phyloP scores from a whole-genome alignment of 2,888 invertebrate species.

The Odontocerum albicorne region DNA sequence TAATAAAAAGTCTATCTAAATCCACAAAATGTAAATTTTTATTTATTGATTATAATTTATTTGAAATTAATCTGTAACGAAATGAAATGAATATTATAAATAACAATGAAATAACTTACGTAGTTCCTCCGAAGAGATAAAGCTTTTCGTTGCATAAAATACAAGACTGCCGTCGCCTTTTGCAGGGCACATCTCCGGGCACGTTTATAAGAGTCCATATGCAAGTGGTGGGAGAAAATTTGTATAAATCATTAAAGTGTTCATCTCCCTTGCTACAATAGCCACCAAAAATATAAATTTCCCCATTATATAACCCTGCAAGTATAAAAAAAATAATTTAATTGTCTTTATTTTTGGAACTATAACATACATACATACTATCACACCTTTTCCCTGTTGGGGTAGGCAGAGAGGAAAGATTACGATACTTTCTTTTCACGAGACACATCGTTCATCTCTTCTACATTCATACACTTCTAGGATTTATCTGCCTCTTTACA shows the following conservation, averaged over 20 bases:
- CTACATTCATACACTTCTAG: too few relatives aligned
- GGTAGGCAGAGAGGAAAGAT: too few relatives aligned
- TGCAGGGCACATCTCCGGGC: conserved; percentile 62
- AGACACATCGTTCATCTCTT: too few relatives aligned
- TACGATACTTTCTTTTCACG: too few relatives aligned
- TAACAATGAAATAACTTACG: conserved; percentile 52
- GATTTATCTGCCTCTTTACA: too few relatives aligned
- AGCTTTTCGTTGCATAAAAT: conserved; percentile 71
- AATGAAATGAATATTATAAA: background rate
- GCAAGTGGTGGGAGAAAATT: conserved; percentile 65
- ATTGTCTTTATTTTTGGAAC: conserved; percentile 4
- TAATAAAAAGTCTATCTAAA: too few relatives aligned
- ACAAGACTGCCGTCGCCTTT: conserved; percentile 78
- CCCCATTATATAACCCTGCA: conserved; percentile 74
- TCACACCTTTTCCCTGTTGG: too few relatives aligned
- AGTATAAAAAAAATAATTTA: conserved; percentile 38
- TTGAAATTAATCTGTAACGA: background rate
- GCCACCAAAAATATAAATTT: conserved; percentile 89
- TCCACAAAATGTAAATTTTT: too few relatives aligned
- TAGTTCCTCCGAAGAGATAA: conserved; percentile 90
- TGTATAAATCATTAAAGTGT: conserved; percentile 84
- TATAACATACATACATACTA: conserved; percentile 69
- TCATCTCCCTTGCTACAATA: conserved; percentile 74
- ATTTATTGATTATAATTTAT: too few relatives aligned
- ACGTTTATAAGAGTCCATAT: conserved; percentile 64